phyloP scores from a whole-genome alignment of 2,797 vertebrate species.

The Pangasius larnaudii region DNA sequence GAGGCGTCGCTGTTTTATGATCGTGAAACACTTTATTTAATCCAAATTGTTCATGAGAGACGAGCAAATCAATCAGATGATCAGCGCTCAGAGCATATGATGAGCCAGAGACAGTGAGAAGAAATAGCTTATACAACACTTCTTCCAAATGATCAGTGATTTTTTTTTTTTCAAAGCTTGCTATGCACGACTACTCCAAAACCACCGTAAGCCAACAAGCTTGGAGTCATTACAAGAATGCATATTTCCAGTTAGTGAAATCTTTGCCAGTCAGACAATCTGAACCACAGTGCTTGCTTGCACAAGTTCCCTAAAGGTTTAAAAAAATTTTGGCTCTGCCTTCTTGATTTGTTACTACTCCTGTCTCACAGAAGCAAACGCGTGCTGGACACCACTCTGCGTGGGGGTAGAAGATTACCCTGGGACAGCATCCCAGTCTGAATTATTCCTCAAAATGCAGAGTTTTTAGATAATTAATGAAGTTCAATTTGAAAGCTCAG shows the following conservation, averaged over 20 bases:
- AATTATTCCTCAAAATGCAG: constrained; percentile 26
- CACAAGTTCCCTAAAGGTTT: constrained; percentile 39
- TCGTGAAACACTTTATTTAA: constrained; percentile 23
- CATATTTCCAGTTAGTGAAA: constrained; percentile 57
- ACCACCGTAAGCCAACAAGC: constrained; percentile 66
- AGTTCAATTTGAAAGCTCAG: constrained; percentile 5
- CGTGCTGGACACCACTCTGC: constrained; percentile 20
- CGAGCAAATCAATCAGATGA: constrained; percentile 15
- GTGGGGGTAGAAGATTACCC: constrained; percentile 13
- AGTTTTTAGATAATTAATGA: constrained; percentile 18
- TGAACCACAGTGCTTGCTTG: constrained; percentile 29
- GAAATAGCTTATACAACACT: neutral
- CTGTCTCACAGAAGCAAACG: constrained; percentile 69
- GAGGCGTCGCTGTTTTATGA: constrained; percentile 32
- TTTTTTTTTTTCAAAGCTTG: constrained; percentile 4
- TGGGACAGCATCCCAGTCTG: constrained; percentile 29
- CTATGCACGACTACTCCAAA: constrained; percentile 63
- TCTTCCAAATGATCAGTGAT: constrained; percentile 20
- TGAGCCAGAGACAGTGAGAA: neutral
- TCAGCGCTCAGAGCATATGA: neutral
- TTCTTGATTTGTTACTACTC: constrained; percentile 67
- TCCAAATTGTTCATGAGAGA: constrained; percentile 25
- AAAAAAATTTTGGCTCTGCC: constrained; percentile 60
- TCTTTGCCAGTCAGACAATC: constrained; percentile 35
- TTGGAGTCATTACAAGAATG: constrained; percentile 77